A percentile compares a stretch with the other conserved stretches of the same genome.
These are phyloP conservation scores for Zapus hudsonius DNA, from an alignment of 2,113 vertebrate genomes.

Conservation along the genomic window DNA sequence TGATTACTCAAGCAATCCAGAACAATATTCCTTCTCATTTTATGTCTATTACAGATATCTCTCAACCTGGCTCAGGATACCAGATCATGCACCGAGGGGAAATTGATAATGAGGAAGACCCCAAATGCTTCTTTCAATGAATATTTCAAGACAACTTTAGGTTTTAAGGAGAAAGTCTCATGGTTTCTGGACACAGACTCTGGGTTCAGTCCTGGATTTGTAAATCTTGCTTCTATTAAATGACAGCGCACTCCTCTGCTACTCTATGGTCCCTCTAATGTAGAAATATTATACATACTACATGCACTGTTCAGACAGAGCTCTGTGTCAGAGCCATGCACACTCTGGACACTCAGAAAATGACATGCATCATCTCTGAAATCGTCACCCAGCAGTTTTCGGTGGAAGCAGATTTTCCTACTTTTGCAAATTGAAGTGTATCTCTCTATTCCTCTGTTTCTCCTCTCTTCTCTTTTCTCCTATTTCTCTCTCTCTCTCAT, in stretches of 20 bases:
- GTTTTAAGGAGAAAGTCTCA: neutral
- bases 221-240: neutral
- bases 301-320: neutral
- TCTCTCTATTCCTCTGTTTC: neutral
- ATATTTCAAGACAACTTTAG: neutral
- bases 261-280: neutral
- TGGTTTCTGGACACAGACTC: neutral
- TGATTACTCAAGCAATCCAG: neutral
- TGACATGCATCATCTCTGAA: neutral
- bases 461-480: no score
- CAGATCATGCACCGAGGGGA: neutral
- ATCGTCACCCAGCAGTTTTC: neutral
- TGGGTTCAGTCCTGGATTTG: neutral
- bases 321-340: neutral
- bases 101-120: neutral
- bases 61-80: neutral
- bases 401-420: slow-evolving; percentile 6
- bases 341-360: neutral
- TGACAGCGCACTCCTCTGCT: neutral
- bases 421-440: slow-evolving; percentile 13
- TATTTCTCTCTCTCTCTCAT: no score
- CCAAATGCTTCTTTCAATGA: neutral
- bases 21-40: neutral
- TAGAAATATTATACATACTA: neutral
- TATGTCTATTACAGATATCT: neutral